phyloP scores from a whole-genome alignment of 2,888 invertebrate species.

The Synanthedon tipuliformis region DNA sequence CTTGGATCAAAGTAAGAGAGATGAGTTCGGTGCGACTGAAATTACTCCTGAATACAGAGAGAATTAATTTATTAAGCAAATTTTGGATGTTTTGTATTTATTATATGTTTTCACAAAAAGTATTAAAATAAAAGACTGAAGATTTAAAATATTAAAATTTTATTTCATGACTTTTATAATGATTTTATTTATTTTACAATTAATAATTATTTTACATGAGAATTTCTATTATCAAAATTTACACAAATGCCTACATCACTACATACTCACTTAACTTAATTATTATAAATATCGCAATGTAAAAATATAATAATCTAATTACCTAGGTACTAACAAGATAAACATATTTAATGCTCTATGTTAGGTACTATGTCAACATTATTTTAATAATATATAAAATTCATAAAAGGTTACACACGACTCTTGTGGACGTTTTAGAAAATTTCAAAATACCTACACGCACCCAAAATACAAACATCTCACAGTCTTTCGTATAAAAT shows the following conservation, averaged over 20 bases:
- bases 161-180: constrained; percentile 52
- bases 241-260: constrained; percentile 50
- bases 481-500: neutral
- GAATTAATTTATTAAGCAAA: constrained; percentile 2
- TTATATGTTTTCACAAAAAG: neutral
- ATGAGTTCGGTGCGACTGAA: constrained; percentile 17
- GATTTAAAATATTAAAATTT: constrained; percentile 27
- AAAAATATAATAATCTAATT: constrained; percentile 54
- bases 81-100: constrained; percentile 6
- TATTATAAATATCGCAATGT: constrained; percentile 50
- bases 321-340: constrained; percentile 9
- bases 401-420: constrained; percentile 23
- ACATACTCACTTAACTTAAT: constrained; percentile 30
- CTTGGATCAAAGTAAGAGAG: constrained; percentile 37
- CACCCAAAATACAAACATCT: neutral
- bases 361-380: constrained; percentile 31
- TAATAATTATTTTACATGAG: constrained; percentile 19
- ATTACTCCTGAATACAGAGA: constrained; percentile 15
- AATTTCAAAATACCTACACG: neutral
- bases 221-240: constrained; percentile 55
- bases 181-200: constrained; percentile 38
- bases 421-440: constrained; percentile 22
- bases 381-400: constrained; percentile 14
- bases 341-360: neutral
- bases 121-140: constrained; percentile 50